Conservation (phyloP, 2,888 invertebrate species). For the Lithophane leautieri region DNA sequence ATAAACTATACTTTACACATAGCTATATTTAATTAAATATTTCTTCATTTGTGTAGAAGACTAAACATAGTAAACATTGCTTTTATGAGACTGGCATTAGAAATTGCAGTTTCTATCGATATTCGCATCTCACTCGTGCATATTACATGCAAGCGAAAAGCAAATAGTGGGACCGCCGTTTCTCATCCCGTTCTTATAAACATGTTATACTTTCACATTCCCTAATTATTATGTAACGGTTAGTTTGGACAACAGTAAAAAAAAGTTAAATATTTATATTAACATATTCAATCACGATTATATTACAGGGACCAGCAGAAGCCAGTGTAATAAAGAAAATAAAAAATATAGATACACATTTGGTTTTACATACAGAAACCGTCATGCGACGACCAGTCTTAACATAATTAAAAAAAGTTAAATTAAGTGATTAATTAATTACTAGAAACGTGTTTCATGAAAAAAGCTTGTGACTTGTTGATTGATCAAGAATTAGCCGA, state of each 20-base stretch:
- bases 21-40: constrained; percentile 32
- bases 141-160: neutral
- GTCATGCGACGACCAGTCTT: constrained; percentile 44
- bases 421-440: constrained; percentile 16
- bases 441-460: constrained; percentile 21
- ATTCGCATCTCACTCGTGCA: constrained; percentile 2
- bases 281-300: constrained; percentile 46
- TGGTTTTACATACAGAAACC: constrained; percentile 51
- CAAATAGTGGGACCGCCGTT: neutral
- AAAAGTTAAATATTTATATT: constrained; percentile 34
- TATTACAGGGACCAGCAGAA: constrained; percentile 34
- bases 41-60: constrained; percentile 21
- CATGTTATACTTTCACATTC: constrained; percentile 19
- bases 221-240: constrained; percentile 42
- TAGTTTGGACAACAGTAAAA: constrained; percentile 47
- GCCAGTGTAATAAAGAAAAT: constrained; percentile 26
- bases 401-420: constrained; percentile 25
- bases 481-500: constrained; percentile 20
- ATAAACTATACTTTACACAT: constrained; percentile 63
- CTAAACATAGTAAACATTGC: constrained; percentile 15
- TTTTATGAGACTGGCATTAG: neutral
- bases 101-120: neutral
- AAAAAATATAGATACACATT: constrained; percentile 40
- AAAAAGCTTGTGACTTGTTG: constrained; percentile 26
- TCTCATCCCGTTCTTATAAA: constrained; percentile 5